These are phyloP conservation scores for Apeira syringaria DNA, from an alignment of 2,888 invertebrate species.

Conservation along the genomic window DNA sequence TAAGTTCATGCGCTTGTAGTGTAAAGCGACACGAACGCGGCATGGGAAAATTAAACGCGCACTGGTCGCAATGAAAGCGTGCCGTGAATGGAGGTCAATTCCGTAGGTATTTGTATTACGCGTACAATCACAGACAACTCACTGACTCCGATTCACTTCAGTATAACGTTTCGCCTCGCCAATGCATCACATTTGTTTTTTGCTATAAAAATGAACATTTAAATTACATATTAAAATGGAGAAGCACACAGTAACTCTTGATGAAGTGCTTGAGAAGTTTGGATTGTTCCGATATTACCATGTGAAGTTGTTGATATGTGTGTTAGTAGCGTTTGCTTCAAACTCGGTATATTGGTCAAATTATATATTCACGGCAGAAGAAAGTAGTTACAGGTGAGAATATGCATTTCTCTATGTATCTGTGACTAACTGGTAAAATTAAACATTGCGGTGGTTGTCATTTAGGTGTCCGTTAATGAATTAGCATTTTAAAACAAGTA, in stretches of 20 bases:
- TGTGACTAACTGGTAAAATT: too few species aligned
- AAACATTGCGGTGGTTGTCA: too few species aligned
- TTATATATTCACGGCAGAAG: conserved; percentile 15
- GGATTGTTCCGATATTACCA: conserved; percentile 6
- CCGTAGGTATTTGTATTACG: too few species aligned
- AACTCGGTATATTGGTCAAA: conserved; percentile 17
- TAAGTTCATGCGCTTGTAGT: too few species aligned
- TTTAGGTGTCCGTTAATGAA: too few species aligned
- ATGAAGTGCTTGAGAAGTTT: conserved; percentile 15
- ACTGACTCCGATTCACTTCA: conserved; percentile 5
- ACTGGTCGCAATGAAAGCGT: too few species aligned
- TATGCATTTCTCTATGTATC: too few species aligned
- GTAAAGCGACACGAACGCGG: too few species aligned
- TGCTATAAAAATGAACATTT: neutral
- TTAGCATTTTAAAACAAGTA: too few species aligned
- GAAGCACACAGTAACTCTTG: conserved; percentile 9
- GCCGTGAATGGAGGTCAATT: conserved; percentile 8
- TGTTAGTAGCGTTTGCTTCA: conserved; percentile 12
- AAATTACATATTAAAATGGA: conserved; percentile 8
- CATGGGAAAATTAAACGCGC: too few species aligned
- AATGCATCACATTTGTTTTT: neutral
- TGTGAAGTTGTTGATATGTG: conserved; percentile 13
- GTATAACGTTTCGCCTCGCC: conserved; percentile 4
- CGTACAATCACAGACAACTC: neutral
- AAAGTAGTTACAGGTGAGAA: conserved; percentile 16